Percentiles rank a stretch among this genome's conserved stretches.
Conservation (phyloP, 2,888 invertebrate species). For the Matsumyia berberina region DNA sequence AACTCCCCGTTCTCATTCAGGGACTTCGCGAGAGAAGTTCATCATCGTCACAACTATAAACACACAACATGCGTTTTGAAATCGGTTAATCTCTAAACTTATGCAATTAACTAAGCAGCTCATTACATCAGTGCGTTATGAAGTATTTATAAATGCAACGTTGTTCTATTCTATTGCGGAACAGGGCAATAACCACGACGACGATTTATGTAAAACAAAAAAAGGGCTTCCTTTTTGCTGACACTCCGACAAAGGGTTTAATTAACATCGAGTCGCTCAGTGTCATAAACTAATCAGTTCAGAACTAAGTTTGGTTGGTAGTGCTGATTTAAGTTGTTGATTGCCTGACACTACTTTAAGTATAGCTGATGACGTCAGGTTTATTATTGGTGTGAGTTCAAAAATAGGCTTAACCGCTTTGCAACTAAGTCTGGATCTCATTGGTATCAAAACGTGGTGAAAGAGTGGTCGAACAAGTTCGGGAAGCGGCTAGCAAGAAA, state of each 20-base stretch:
- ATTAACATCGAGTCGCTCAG: constrained; percentile 4
- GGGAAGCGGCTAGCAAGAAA: too few species aligned
- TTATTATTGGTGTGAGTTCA: background rate
- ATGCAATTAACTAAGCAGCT: background rate
- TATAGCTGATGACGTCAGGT: background rate
- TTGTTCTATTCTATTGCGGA: background rate
- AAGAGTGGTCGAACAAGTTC: too few species aligned
- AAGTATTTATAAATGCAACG: constrained; percentile 24
- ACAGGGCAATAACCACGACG: constrained; percentile 20
- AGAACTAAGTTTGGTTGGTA: background rate
- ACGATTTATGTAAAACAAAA: background rate
- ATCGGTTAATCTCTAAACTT: constrained; percentile 13
- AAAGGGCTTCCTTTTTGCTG: constrained; percentile 24
- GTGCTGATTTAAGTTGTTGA: constrained; percentile 1
- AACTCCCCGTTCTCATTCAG: too few species aligned
- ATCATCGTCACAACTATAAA: too few species aligned
- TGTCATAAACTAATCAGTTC: constrained; percentile 11
- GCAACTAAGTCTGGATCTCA: too few species aligned
- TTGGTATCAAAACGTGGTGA: too few species aligned
- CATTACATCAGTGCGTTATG: constrained; percentile 17
- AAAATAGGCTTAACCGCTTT: too few species aligned
- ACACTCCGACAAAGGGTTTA: constrained; percentile 20
- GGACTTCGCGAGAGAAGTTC: too few species aligned
- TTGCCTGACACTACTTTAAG: background rate
- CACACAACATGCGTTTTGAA: too few species aligned